Conservation (phyloP, 2,888 invertebrate species). For the Euclidia mi region DNA sequence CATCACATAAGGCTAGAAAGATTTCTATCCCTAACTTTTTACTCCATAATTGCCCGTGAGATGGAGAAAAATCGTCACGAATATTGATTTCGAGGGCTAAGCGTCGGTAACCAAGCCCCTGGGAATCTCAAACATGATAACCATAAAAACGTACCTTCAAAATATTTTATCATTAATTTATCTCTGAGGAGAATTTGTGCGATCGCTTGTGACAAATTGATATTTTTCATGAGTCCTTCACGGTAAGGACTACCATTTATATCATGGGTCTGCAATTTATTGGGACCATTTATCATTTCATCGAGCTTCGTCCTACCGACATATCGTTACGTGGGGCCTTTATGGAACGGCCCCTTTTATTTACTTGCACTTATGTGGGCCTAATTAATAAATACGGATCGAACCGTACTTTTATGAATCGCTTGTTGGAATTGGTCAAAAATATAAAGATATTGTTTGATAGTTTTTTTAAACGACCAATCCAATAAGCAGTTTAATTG, state of each 20-base stretch:
- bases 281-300: conserved; percentile 81
- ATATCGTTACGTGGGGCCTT: conserved; percentile 49
- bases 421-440: not conserved
- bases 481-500: no score
- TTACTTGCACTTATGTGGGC: conserved; percentile 31
- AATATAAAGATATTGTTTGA: no score
- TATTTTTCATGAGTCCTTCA: conserved; percentile 81
- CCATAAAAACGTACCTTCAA: conserved; percentile 55
- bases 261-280: conserved; percentile 80
- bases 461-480: no score
- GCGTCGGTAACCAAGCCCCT: conserved; percentile 49
- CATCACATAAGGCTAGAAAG: conserved; percentile 21
- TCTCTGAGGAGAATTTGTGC: conserved; percentile 62
- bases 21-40: conserved; percentile 21
- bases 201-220: conserved; percentile 79
- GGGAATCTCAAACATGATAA: conserved; percentile 63
- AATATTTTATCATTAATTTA: conserved; percentile 71
- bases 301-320: conserved; percentile 67
- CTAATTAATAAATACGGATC: no score
- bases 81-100: conserved; percentile 55
- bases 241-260: conserved; percentile 78
- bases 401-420: conserved; percentile 4
- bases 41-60: conserved; percentile 29
- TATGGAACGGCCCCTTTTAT: conserved; percentile 56
- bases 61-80: conserved; percentile 37